Evolutionary conservation across 2,888 invertebrate species (phyloP).

Genomic region (Rhodophaea formosa): DNA sequence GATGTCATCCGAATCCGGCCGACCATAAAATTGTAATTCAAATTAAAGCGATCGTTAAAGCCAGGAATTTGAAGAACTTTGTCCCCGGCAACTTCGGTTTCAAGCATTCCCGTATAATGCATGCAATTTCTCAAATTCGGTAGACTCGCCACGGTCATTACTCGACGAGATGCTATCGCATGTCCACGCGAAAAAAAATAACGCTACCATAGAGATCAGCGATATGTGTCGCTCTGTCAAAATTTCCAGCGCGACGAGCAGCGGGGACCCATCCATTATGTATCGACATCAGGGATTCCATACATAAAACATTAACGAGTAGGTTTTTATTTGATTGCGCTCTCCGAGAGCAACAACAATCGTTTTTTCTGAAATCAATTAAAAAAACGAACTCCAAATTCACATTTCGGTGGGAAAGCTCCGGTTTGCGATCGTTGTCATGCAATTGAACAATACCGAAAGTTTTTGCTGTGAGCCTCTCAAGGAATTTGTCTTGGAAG

Average conservation of each 20-base stretch:
- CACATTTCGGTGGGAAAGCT: conserved; percentile 74
- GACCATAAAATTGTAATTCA: conserved; percentile 15
- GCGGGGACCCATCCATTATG: conserved; percentile 77
- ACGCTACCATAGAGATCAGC: conserved; percentile 64
- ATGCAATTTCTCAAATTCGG: conserved; percentile 19
- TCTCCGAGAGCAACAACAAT: conserved; percentile 55
- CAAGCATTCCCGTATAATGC: conserved; percentile 11
- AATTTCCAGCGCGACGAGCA: conserved; percentile 69
- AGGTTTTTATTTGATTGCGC: conserved; percentile 77
- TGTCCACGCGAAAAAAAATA: conserved; percentile 52
- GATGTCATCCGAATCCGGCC: conserved; percentile 10
- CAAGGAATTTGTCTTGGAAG: conserved; percentile 53
- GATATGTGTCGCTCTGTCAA: conserved; percentile 72
- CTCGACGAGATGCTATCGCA: conserved; percentile 55
- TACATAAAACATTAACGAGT: conserved; percentile 79
- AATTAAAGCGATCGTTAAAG: conserved; percentile 17
- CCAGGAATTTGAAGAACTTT: conserved; percentile 16
- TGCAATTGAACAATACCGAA: conserved; percentile 59
- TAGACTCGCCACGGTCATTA: conserved; percentile 26
- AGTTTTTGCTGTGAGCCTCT: conserved; percentile 52
- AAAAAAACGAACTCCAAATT: conserved; percentile 58
- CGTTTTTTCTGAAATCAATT: conserved; percentile 56
- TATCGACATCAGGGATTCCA: conserved; percentile 65
- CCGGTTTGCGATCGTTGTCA: conserved; percentile 48
- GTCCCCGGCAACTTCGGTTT: conserved; percentile 13